phyloP scores from a whole-genome alignment of 2,888 invertebrate genomes.

The Acronicta leporina region DNA sequence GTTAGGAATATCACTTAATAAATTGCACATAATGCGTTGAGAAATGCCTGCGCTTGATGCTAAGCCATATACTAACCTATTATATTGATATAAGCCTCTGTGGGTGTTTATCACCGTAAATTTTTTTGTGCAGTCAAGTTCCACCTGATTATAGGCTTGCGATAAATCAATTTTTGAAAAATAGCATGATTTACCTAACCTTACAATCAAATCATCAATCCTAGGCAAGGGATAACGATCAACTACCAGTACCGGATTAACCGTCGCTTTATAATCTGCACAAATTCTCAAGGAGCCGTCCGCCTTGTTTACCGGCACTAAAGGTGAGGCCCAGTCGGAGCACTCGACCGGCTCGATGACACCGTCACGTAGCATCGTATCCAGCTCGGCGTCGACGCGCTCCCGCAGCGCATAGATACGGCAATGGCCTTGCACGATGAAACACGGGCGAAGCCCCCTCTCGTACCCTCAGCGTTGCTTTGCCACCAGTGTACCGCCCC shows the following conservation, averaged over 20 bases:
- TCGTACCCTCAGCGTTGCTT: conserved; percentile 4
- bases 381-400: neutral
- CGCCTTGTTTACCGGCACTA: conserved; percentile 44
- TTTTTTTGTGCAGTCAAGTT: neutral
- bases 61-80: neutral
- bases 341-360: conserved; percentile 54
- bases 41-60: neutral
- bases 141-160: neutral
- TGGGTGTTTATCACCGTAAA: conserved; percentile 1
- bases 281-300: conserved; percentile 5
- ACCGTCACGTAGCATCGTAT: conserved; percentile 10
- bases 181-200: neutral
- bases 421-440: neutral
- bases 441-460: neutral
- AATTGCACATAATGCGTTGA: conserved; percentile 3
- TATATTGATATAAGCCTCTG: neutral
- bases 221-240: conserved; percentile 5
- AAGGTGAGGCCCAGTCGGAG: conserved; percentile 54
- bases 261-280: conserved; percentile 4
- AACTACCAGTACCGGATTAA: neutral
- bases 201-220: conserved; percentile 4
- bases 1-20: neutral
- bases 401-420: conserved; percentile 1
- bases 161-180: conserved; percentile 4
- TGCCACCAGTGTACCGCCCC: conserved; percentile 41